Evolutionary conservation across 1,140 invertebrate species (phyloP), one percentile per base, ranked within the genome.

Genomic region (Trissolcus basalis): DNA sequence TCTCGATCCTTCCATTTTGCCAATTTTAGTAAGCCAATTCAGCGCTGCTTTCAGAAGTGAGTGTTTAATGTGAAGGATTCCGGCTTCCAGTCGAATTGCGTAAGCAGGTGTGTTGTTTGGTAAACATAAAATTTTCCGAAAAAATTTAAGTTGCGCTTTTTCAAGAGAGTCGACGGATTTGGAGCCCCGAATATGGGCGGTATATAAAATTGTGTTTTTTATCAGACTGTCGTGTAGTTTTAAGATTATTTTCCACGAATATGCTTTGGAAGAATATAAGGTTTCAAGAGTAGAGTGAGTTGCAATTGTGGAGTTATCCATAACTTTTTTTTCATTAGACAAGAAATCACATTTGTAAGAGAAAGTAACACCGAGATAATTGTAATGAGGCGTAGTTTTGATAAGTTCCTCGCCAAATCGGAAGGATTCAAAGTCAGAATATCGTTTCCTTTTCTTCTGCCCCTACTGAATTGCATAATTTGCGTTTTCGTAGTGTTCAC

Each of bases 41-140:
- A 27, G 19, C 19, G 19, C 19, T 1, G 19, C 19, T 6, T 27
- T 27, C 2, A 27, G 6, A 3, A 27, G 19, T 6, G 19, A 27
- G 6, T 3, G 6, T 27, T 27, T 27, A 6, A 27, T 27, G 6
- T 27, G 19, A 6, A 27, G 19, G 6, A 27, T 6, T 27, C 19
- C 19, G 19, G 19, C 19, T 27, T 27, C 19, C 19, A 27, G 19
- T 3, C 19, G 19, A 27, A 27, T 27, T 27, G 19, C 19, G 19
- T 39, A 27, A 27, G 10, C 15, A 4, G 51, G 51, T 3, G 53
- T 55, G 9, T 55, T 43, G 19, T 43, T 55, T 8, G 53, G 53
- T 43, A 55, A 5, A 44, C 43, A 13, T 27, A 55, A 1, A 6
- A 55, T 4, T 27, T 15, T 10, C 43, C 43, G 19, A n/a, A 55